phyloP scores from a whole-genome alignment of 2,113 vertebrate genomes.

The Bettongia penicillata region DNA sequence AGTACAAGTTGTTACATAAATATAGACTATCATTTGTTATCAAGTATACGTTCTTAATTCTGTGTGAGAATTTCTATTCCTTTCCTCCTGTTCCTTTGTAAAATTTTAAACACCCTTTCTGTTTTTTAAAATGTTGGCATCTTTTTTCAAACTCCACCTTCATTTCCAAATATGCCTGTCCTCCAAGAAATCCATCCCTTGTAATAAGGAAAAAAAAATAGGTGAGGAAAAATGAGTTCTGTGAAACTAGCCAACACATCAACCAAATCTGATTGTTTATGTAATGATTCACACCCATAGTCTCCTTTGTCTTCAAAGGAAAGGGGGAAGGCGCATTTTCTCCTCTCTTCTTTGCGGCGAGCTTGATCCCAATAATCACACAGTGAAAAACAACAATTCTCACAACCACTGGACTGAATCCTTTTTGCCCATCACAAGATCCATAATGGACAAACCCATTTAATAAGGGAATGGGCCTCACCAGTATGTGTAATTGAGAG shows the following conservation, averaged over 20 bases:
- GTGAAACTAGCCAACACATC: background rate
- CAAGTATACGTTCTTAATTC: background rate
- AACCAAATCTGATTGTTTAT: background rate
- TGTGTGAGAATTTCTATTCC: background rate
- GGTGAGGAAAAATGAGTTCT: background rate
- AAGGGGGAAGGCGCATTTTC: background rate
- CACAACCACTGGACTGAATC: background rate
- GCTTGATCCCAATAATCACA: background rate
- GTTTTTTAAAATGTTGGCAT: background rate
- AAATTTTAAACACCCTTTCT: background rate
- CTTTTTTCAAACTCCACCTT: background rate
- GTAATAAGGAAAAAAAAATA: background rate
- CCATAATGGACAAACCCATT: background rate
- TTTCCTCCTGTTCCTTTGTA: background rate
- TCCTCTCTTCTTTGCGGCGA: background rate
- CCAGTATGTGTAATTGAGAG: background rate
- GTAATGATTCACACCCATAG: background rate
- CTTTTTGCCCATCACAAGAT: background rate
- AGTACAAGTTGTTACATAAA: background rate
- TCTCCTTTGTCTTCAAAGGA: background rate
- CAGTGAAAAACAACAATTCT: background rate
- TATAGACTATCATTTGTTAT: background rate
- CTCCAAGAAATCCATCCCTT: background rate
- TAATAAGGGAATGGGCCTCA: background rate
- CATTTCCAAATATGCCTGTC: background rate